Percentiles rank a stretch among this genome's conserved stretches.
Evolutionary conservation across 1,140 invertebrate species (phyloP).

Genomic region (Druon quercuslanigerum): DNA sequence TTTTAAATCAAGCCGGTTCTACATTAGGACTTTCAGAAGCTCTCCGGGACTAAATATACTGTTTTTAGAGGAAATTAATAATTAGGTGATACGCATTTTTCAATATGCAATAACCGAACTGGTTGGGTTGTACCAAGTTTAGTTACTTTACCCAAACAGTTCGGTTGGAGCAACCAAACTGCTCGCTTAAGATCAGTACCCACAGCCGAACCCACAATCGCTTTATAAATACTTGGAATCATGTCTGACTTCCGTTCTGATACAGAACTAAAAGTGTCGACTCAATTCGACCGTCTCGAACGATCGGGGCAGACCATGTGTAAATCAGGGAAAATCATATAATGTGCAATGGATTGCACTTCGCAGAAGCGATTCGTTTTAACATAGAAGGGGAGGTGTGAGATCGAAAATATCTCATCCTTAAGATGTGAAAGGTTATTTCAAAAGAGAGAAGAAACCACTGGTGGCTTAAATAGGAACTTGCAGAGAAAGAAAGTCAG

Average conservation of each 20-base stretch:
- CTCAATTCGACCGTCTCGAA: constrained; percentile 1
- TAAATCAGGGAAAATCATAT: constrained; percentile 1
- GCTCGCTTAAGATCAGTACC: too few species aligned
- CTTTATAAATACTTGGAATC: neutral
- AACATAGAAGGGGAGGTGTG: neutral
- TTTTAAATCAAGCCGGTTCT: too few species aligned
- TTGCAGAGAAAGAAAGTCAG: constrained; percentile 19
- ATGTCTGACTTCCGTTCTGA: neutral
- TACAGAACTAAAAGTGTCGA: neutral
- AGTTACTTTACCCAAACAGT: too few species aligned
- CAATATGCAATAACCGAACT: too few species aligned
- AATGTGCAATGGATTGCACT: constrained; percentile 16
- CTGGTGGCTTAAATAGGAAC: neutral
- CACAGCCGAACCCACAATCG: too few species aligned
- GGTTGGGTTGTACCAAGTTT: too few species aligned
- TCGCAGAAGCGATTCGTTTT: neutral
- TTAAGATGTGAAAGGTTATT: neutral
- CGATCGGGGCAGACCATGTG: neutral
- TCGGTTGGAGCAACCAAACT: too few species aligned
- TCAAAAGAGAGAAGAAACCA: neutral
- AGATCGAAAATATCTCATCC: constrained; percentile 5
- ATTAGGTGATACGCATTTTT: too few species aligned
- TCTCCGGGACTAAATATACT: too few species aligned
- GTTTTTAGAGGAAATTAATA: too few species aligned
- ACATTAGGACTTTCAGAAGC: too few species aligned